Percentiles rank a stretch among this genome's conserved stretches.
Evolutionary conservation across 1,140 invertebrate genomes (phyloP).

Genomic region (Cherax quadricarinatus): DNA sequence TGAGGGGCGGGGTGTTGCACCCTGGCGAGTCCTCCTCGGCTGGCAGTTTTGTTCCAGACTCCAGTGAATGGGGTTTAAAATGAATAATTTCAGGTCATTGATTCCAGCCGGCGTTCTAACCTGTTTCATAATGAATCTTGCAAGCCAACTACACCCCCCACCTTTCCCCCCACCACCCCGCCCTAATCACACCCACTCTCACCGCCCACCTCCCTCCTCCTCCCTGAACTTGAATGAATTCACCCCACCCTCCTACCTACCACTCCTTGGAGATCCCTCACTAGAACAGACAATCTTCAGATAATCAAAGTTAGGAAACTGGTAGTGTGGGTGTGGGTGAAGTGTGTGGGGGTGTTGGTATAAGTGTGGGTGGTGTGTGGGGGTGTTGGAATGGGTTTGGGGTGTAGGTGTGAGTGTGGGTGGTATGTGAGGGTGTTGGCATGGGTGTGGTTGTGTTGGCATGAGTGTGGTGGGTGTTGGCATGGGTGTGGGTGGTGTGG

Average conservation of each 20-base stretch:
- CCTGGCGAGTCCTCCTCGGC: neutral
- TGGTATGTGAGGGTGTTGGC: too few relatives aligned
- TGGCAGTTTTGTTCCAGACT: neutral
- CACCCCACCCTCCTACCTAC: neutral
- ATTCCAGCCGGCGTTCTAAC: slow-evolving; percentile 52
- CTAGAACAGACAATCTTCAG: neutral
- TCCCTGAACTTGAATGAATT: too few relatives aligned
- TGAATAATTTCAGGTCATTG: slow-evolving; percentile 55
- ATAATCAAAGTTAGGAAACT: neutral
- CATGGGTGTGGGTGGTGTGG: too few relatives aligned
- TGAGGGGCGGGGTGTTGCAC: neutral
- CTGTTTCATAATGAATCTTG: slow-evolving; percentile 54
- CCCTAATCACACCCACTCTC: neutral
- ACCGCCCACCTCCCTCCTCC: neutral
- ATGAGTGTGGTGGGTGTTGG: too few relatives aligned
- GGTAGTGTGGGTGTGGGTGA: too few relatives aligned
- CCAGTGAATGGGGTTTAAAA: slow-evolving; percentile 45
- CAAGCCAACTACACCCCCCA: neutral
- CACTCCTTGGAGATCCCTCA: too few relatives aligned
- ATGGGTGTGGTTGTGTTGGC: too few relatives aligned
- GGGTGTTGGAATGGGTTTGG: too few relatives aligned
- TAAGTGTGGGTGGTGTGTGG: too few relatives aligned
- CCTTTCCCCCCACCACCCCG: neutral
- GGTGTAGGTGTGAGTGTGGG: too few relatives aligned
- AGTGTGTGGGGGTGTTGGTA: too few relatives aligned